These are phyloP conservation scores for Butorides virescens DNA, from an alignment of 2,113 vertebrate genomes.

Conservation along the genomic window DNA sequence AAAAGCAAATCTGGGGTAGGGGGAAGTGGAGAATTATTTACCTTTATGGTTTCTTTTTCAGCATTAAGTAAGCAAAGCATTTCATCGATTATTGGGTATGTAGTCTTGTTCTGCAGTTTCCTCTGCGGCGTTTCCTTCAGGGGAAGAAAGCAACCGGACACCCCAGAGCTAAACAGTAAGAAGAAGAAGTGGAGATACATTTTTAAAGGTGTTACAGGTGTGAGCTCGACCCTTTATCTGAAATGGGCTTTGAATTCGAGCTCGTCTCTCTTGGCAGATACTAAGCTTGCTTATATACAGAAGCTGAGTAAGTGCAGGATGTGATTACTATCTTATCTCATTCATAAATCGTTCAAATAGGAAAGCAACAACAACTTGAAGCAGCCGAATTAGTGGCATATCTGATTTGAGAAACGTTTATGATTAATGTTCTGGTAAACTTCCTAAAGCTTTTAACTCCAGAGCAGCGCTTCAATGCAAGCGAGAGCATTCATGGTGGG, in stretches of 20 bases:
- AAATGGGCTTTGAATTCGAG: not conserved
- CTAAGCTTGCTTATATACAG: not conserved
- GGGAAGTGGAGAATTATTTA: not conserved
- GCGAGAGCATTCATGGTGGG: not conserved
- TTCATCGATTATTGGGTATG: not conserved
- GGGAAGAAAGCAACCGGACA: not conserved
- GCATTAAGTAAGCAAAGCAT: not conserved
- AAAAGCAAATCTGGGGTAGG: not conserved
- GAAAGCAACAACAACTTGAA: not conserved
- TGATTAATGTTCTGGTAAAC: not conserved
- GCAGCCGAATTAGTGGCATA: not conserved
- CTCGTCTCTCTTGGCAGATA: not conserved
- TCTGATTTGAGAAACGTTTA: not conserved
- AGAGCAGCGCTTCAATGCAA: not conserved
- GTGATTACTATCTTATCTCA: constrained; percentile 34
- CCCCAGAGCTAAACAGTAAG: not conserved
- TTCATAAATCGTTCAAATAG: not conserved
- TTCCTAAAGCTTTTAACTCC: not conserved
- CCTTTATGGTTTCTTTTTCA: accelerated
- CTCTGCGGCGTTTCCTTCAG: not conserved
- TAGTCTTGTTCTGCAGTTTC: not conserved
- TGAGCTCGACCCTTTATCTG: not conserved
- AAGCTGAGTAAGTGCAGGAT: not conserved
- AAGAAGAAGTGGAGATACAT: not conserved
- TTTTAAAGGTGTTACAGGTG: not conserved